Evolutionary conservation across 2,888 invertebrate species (phyloP).

Genomic region (Drosophila eohydei): DNA sequence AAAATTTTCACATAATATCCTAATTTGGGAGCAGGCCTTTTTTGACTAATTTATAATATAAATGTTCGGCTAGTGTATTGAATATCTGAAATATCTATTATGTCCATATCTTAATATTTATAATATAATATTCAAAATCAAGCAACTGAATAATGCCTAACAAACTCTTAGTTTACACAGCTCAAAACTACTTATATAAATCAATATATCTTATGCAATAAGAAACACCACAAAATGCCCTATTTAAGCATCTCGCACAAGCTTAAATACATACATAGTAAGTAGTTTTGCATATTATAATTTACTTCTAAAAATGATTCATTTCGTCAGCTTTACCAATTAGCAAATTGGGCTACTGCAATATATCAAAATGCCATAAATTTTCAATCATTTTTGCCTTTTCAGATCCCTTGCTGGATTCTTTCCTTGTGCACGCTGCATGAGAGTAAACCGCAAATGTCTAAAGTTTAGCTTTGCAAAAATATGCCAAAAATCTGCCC

Average conservation of each 20-base stretch:
- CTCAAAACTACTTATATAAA: background rate
- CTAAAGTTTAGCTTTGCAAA: conserved; percentile 67
- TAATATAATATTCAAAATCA: too few relatives aligned
- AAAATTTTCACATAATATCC: too few relatives aligned
- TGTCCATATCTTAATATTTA: too few relatives aligned
- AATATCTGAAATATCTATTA: too few relatives aligned
- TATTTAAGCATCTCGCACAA: background rate
- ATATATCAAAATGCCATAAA: conserved; percentile 31
- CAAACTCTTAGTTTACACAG: too few relatives aligned
- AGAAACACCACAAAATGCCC: background rate
- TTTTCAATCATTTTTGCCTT: conserved; percentile 43
- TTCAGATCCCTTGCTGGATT: conserved; percentile 28
- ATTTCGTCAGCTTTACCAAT: conserved; percentile 19
- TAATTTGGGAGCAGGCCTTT: too few relatives aligned
- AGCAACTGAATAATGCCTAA: background rate
- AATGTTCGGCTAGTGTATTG: too few relatives aligned
- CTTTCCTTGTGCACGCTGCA: conserved; percentile 27
- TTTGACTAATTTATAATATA: too few relatives aligned
- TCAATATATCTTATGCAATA: too few relatives aligned
- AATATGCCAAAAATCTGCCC: conserved; percentile 73
- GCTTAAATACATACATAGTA: background rate
- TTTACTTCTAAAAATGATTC: background rate
- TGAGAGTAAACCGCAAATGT: conserved; percentile 63
- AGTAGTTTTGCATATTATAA: background rate
- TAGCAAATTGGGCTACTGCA: conserved; percentile 48